Conservation (phyloP, 2,888 invertebrate species). For the Agrochola lychnidis region DNA sequence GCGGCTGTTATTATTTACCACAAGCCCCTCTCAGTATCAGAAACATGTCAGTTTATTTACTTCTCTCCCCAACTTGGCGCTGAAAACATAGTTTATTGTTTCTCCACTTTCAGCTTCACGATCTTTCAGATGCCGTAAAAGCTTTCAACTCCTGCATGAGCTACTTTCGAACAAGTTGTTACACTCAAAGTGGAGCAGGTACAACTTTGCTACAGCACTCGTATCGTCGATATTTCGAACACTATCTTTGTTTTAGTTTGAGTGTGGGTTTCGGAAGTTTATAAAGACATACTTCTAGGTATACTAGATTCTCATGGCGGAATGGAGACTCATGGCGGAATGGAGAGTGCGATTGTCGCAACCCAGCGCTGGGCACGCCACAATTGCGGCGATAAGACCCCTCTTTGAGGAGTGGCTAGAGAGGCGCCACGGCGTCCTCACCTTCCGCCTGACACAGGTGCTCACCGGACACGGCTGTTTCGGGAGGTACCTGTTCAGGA, state of each 20-base stretch:
- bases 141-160: neutral
- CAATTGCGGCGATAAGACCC: no score
- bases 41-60: neutral
- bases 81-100: neutral
- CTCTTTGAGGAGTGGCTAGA: no score
- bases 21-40: neutral
- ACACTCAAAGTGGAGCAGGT: no score
- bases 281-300: neutral
- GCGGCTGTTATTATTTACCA: no score
- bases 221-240: neutral
- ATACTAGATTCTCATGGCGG: no score
- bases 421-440: no score
- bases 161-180: slow-evolving; percentile 10
- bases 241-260: neutral
- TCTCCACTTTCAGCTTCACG: neutral
- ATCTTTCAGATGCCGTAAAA: neutral
- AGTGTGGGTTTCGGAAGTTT: neutral
- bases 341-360: no score
- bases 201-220: neutral
- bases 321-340: no score
- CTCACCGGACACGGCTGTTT: no score
- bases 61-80: neutral
- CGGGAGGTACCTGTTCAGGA: no score
- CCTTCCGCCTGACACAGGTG: no score
- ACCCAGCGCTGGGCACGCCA: no score